Evolutionary conservation across 2,888 invertebrate genomes (phyloP), one percentile per base, ranked within the genome.

Genomic region (Meta bourneti): DNA sequence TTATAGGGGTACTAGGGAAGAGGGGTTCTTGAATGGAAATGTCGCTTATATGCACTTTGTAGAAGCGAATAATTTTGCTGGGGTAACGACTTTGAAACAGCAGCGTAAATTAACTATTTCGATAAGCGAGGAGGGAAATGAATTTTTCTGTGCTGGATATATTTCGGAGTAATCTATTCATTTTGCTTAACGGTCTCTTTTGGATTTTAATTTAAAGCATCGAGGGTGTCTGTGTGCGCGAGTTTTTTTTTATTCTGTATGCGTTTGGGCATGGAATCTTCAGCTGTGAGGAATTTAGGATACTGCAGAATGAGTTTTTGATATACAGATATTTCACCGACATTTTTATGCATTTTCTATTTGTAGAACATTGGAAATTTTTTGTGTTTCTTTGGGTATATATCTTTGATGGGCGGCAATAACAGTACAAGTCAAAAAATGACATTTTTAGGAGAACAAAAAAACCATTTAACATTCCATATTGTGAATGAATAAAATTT

Each of bases 331-430:
- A 34, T 34, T 34, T 34, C 34, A 34, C 34, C 4, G 34, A 84
- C 54, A 84, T 75, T 74, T 84, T 84, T 75, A 84, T 84, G 74
- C 74, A 54, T 54, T 54, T 84, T 75, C 84, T 54, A 74, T 84
- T 84, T 84, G 54, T 52, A 72, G 84, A 72, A 84, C 54, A 84
- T 84, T 75, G 84, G 69, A 9, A 9, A 61, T 61, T 61, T 84
- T 72, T 82, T 75, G 52, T 84, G 74, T 84, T 84, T 84, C 61
- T 75, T 75, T 74, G 52, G 75, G 61, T 16, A 61, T 61, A 16
- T 16, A 16, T 34, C n/a, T n/a, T n/a, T n/a, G n/a, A n/a, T n/a
- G n/a, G n/a, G n/a, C n/a, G n/a, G n/a, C n/a, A n/a, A n/a, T n/a
- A n/a, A n/a, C n/a, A n/a, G n/a, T n/a, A n/a, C n/a, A n/a, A n/a